Evolutionary conservation across 2,113 vertebrate genomes (phyloP).

Genomic region (Eptatretus burgeri): DNA sequence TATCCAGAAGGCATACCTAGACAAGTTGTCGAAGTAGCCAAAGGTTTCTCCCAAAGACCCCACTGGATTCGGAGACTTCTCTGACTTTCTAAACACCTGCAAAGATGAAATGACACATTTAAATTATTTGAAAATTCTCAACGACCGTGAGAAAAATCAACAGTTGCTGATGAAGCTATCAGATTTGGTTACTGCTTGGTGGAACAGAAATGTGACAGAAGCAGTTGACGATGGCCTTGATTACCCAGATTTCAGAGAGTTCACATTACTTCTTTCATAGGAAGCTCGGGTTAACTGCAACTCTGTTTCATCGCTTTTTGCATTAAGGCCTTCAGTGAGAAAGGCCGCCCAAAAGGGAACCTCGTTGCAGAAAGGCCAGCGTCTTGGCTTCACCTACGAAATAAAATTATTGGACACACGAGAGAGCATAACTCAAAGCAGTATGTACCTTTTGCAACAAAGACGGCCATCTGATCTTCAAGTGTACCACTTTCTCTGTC

Average conservation of each 20-base stretch:
- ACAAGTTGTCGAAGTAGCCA: constrained; percentile 10
- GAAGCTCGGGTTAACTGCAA: no score
- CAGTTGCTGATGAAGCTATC: constrained; percentile 10
- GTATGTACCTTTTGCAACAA: constrained; percentile 9
- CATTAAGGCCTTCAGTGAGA: neutral
- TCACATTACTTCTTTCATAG: no score
- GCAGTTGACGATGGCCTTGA: neutral
- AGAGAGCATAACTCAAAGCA: constrained; percentile 8
- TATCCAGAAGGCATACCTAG: constrained; percentile 10
- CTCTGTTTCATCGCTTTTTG: no score
- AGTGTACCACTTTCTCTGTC: constrained; percentile 7
- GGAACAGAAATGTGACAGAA: constrained; percentile 10
- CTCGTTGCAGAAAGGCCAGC: constrained; percentile 7
- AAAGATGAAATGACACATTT: constrained; percentile 8
- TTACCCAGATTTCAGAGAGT: no score
- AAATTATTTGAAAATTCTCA: constrained; percentile 9
- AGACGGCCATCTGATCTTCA: constrained; percentile 7
- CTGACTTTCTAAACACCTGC: constrained; percentile 10
- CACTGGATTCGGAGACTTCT: constrained; percentile 9
- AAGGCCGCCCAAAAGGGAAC: constrained; percentile 9
- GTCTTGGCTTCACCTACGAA: constrained; percentile 6
- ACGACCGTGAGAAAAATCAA: constrained; percentile 10
- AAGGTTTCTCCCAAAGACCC: constrained; percentile 10
- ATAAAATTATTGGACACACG: constrained; percentile 9
- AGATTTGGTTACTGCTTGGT: constrained; percentile 10